Base-by-base conservation (phyloP, 1,140 invertebrate genomes). In the Drosophila repleta region DNA sequence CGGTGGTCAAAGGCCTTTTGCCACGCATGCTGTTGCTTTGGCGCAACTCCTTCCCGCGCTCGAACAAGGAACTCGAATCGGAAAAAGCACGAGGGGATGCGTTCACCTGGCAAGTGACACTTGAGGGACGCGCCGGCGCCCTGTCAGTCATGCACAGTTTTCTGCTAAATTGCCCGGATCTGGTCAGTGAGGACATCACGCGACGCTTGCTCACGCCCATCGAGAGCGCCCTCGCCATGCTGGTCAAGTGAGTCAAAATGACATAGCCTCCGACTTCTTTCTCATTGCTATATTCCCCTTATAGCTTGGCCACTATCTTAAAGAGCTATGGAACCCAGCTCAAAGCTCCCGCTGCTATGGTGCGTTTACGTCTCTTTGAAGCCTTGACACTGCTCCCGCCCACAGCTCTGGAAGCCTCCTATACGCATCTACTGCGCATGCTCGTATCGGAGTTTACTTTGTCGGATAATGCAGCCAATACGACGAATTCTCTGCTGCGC, bases 91-190 rank as follows among this genome's bases (percentile, higher is more conserved):
- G 98, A 66, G 99, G 99, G 6, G 99, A 99, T 93, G 96, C 97
- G 0, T 99, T 99, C 91, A 99, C 98, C 41, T 99, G 99, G 99
- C 98, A 99, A 94, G 97, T 99, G 17, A 99, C 98, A 1, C 92
- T 99, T 48, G 98, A 99, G 93, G 98, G 97, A 13, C 94, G 99
- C 61, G 97, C 98, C 13, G 99, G 99, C 0, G 99, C 99, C 10
- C 92, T 99, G 3, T 98, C 97, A 13, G 96, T 97, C 0, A 97
- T 99, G 94, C 96, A 99, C 82, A 98, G 97, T 91, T 97, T 99
- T 90, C 91, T 99, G 5, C 92, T 96, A 6, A 96, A 98, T 91
- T 99, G 98, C 90, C 96, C 96, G 4, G 97, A 98, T 76, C 93
- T 99, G 39, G 94, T 98, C 4, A 97, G 95, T 60, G 98, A 99